Percentiles rank a stretch among this genome's conserved stretches.
These are phyloP conservation scores for Anoura caudifer DNA, from an alignment of 2,113 vertebrate species.

Conservation along the genomic window DNA sequence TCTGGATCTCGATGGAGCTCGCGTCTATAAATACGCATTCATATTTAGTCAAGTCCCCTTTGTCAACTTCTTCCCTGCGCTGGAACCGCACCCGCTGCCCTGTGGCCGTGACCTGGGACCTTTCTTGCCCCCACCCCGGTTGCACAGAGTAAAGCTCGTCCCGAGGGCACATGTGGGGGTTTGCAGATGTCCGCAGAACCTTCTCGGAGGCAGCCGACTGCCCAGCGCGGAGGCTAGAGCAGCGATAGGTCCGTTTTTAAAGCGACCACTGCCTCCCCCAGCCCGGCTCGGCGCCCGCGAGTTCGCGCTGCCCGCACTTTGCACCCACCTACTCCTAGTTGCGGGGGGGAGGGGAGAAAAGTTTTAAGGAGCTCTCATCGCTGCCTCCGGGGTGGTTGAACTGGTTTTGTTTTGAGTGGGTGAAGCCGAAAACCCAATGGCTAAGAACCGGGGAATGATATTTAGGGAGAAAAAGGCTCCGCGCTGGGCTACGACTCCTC, in stretches of 20 bases:
- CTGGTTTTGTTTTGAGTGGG: slow-evolving; percentile 33
- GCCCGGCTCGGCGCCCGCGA: background rate
- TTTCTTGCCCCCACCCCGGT: background rate
- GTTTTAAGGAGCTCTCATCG: slow-evolving; percentile 40
- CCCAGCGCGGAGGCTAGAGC: background rate
- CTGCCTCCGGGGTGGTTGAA: slow-evolving; percentile 21
- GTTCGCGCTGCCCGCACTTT: background rate
- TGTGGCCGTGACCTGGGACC: background rate
- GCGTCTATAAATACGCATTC: slow-evolving; percentile 50
- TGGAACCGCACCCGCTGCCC: slow-evolving; percentile 20
- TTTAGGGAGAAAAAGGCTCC: background rate
- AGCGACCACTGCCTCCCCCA: background rate
- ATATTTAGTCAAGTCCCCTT: slow-evolving; percentile 37
- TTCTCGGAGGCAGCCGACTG: slow-evolving; percentile 3
- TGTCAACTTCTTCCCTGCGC: slow-evolving; percentile 66
- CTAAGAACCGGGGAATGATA: background rate
- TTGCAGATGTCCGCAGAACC: slow-evolving; percentile 45
- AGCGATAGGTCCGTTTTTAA: background rate
- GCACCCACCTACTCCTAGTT: background rate
- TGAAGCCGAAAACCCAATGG: background rate
- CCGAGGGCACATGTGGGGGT: background rate
- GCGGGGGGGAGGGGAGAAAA: slow-evolving; percentile 17
- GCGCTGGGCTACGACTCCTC: background rate
- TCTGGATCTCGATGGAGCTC: slow-evolving; percentile 12
- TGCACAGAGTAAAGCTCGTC: background rate